These are phyloP conservation scores for Neopelma chrysocephalum DNA, from an alignment of 2,797 vertebrate species.

Conservation along the genomic window DNA sequence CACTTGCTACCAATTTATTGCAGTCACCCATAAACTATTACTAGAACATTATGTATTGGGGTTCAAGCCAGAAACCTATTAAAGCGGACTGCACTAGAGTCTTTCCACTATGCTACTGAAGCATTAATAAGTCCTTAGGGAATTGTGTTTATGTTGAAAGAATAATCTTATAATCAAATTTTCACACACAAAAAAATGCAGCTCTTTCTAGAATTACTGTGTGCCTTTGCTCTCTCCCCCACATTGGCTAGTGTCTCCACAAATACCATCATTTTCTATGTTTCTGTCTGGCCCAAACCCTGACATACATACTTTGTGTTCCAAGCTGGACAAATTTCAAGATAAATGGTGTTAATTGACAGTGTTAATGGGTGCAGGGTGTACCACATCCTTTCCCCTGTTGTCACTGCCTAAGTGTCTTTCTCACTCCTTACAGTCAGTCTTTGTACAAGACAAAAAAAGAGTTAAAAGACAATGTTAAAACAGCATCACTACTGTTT, in stretches of 20 bases:
- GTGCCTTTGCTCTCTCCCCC: slow-evolving; percentile 54
- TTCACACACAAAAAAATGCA: slow-evolving; percentile 64
- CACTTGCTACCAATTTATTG: slow-evolving; percentile 80
- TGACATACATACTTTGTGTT: slow-evolving; percentile 29
- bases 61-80: slow-evolving; percentile 82
- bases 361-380: slow-evolving; percentile 66
- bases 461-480: slow-evolving; percentile 34
- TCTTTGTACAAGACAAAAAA: slow-evolving; percentile 39
- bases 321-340: slow-evolving; percentile 70
- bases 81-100: slow-evolving; percentile 72
- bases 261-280: slow-evolving; percentile 57
- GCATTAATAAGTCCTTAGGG: slow-evolving; percentile 72
- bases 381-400: slow-evolving; percentile 44
- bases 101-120: slow-evolving; percentile 74
- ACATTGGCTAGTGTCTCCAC: slow-evolving; percentile 49
- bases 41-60: slow-evolving; percentile 82
- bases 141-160: slow-evolving; percentile 72
- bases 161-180: slow-evolving; percentile 73
- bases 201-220: slow-evolving; percentile 54
- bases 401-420: slow-evolving; percentile 45
- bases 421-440: not conserved
- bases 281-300: slow-evolving; percentile 63
- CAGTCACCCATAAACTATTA: slow-evolving; percentile 83
- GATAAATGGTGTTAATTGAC: slow-evolving; percentile 72
- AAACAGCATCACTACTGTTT: not conserved